Percentiles rank a stretch among this genome's conserved stretches.
These are phyloP conservation scores for Esox masquinongy DNA, from an alignment of 2,797 vertebrate species.

Conservation along the genomic window DNA sequence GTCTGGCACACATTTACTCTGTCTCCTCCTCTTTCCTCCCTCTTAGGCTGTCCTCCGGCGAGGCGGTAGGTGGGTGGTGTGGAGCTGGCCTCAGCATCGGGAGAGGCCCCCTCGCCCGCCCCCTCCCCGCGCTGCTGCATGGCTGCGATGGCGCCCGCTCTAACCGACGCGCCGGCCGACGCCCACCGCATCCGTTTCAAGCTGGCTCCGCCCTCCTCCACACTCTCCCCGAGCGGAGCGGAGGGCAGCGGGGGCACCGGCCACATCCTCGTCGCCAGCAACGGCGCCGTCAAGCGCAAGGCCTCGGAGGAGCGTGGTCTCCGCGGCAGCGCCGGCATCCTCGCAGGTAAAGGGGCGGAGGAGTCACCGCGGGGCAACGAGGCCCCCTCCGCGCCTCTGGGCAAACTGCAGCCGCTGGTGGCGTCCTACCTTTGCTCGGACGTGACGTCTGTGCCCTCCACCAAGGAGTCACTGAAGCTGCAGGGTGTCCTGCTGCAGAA, in stretches of 20 bases:
- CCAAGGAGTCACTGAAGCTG: constrained; percentile 93
- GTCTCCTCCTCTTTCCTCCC: constrained; percentile 32
- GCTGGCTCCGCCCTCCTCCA: constrained; percentile 88
- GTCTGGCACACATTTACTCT: constrained; percentile 9
- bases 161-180: constrained; percentile 90
- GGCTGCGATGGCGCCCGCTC: constrained; percentile 94
- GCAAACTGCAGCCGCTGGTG: constrained; percentile 92
- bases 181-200: constrained; percentile 92
- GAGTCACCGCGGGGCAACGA: constrained; percentile 74
- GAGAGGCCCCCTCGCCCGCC: constrained; percentile 83
- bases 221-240: constrained; percentile 83
- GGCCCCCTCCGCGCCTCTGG: constrained; percentile 74
- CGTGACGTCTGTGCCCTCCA: constrained; percentile 88
- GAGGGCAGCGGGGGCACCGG: constrained; percentile 82
- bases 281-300: constrained; percentile 88
- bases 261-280: constrained; percentile 85
- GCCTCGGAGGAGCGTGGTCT: constrained; percentile 58
- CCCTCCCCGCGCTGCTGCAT: constrained; percentile 87
- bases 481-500: constrained; percentile 93
- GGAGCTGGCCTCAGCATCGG: constrained; percentile 81
- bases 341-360: constrained; percentile 76
- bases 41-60: constrained; percentile 75
- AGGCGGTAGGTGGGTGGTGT: constrained; percentile 75
- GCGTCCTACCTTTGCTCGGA: constrained; percentile 93
- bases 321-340: constrained; percentile 86